These are phyloP conservation scores for Gnathonemus echidnorhynchus DNA, from an alignment of 2,113 vertebrate genomes.

Conservation along the genomic window DNA sequence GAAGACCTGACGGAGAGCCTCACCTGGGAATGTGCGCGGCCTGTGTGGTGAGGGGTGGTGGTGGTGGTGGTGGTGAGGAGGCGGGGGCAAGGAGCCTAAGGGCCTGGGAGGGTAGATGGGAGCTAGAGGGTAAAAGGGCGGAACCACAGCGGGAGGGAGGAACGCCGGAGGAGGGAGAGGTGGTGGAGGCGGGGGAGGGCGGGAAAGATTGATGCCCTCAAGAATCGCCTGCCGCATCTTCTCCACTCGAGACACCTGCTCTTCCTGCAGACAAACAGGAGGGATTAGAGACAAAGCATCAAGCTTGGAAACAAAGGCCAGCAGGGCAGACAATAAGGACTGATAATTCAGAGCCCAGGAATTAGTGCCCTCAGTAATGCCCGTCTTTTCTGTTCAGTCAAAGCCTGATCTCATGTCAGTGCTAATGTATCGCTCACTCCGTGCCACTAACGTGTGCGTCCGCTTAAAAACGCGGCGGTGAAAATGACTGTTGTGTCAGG, in stretches of 20 bases:
- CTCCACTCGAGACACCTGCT: slow-evolving; percentile 78
- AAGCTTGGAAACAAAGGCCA: neutral
- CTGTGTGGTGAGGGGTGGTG: slow-evolving; percentile 63
- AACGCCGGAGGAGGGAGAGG: slow-evolving; percentile 77
- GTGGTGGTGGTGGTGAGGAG: slow-evolving; percentile 60
- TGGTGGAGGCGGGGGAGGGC: slow-evolving; percentile 69
- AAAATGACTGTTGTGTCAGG: neutral
- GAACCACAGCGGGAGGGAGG: slow-evolving; percentile 70
- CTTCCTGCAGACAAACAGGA: slow-evolving; percentile 47
- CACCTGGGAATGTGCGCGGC: slow-evolving; percentile 78
- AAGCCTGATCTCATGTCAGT: neutral
- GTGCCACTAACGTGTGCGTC: neutral
- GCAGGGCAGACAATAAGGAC: neutral
- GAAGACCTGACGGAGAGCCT: slow-evolving; percentile 12
- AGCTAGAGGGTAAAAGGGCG: slow-evolving; percentile 76
- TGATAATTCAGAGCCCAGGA: neutral
- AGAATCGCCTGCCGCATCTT: slow-evolving; percentile 89
- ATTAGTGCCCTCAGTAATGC: neutral
- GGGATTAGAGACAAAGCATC: neutral
- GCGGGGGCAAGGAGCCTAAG: slow-evolving; percentile 68
- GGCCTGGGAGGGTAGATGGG: slow-evolving; percentile 71
- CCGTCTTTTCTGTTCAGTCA: neutral
- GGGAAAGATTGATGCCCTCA: slow-evolving; percentile 77
- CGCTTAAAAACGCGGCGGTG: neutral
- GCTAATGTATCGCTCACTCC: neutral